These are phyloP conservation scores for Diaprepes abbreviatus DNA, from an alignment of 2,888 invertebrate genomes.

Conservation along the genomic window DNA sequence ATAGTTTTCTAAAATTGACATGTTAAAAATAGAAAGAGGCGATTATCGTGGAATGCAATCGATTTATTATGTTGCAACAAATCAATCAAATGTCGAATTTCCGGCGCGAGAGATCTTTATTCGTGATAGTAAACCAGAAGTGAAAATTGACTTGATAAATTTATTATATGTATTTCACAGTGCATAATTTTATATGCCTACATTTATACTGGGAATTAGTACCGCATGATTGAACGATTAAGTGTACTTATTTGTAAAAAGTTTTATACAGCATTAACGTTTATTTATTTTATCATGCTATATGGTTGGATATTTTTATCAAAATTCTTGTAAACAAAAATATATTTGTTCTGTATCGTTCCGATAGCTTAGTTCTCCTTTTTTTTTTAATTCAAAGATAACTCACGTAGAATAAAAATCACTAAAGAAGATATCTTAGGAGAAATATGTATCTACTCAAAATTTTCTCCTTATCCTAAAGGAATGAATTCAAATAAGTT, in stretches of 20 bases:
- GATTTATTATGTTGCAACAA: slow-evolving; percentile 28
- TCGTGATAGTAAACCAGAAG: slow-evolving; percentile 20
- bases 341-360: no score
- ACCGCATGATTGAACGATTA: slow-evolving; percentile 5
- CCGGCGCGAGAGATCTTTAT: slow-evolving; percentile 18
- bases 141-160: slow-evolving; percentile 28
- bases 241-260: neutral
- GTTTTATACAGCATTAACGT: neutral
- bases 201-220: neutral
- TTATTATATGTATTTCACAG: neutral
- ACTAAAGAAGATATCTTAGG: no score
- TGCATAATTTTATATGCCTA: neutral
- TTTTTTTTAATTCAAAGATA: no score
- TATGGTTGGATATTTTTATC: no score
- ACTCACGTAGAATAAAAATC: no score
- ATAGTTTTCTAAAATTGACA: slow-evolving; percentile 24
- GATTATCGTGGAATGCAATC: slow-evolving; percentile 26
- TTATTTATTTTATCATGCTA: no score
- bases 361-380: no score
- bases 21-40: slow-evolving; percentile 23
- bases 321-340: no score
- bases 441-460: no score
- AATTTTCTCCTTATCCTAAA: no score
- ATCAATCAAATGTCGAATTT: slow-evolving; percentile 32
- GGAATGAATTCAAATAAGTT: no score